A percentile compares a stretch with the other conserved stretches of the same genome.
Evolutionary conservation across 2,888 invertebrate genomes (phyloP).

Genomic region (Tuberolachnus salignus): DNA sequence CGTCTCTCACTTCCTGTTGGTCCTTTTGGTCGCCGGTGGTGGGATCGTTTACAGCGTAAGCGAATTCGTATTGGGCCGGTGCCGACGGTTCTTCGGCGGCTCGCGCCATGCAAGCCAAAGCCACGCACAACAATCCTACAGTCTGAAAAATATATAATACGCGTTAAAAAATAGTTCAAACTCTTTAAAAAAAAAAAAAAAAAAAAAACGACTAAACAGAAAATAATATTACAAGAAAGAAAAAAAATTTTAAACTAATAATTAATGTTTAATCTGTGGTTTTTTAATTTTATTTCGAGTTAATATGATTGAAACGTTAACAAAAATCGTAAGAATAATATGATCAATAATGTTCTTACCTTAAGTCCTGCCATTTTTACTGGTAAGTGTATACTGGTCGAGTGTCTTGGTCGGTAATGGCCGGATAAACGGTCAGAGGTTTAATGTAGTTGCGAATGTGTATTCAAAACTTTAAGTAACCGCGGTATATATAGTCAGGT

Average conservation of each 20-base stretch:
- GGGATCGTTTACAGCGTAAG: slow-evolving; percentile 60
- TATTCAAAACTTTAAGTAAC: background rate
- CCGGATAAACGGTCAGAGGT: background rate
- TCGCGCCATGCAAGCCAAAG: background rate
- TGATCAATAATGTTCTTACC: background rate
- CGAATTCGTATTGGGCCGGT: slow-evolving; percentile 59
- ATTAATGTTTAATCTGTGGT: too few relatives aligned
- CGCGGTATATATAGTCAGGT: slow-evolving; percentile 21
- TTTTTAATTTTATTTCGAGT: too few relatives aligned
- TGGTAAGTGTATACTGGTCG: background rate
- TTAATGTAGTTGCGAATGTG: slow-evolving; percentile 3
- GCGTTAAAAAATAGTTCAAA: too few relatives aligned
- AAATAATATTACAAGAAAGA: too few relatives aligned
- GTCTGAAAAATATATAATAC: background rate
- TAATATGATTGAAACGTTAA: too few relatives aligned
- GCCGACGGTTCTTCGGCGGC: slow-evolving; percentile 48
- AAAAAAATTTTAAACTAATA: too few relatives aligned
- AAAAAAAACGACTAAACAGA: too few relatives aligned
- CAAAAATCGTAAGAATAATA: background rate
- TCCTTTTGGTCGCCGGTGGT: slow-evolving; percentile 60
- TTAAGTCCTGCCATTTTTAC: slow-evolving; percentile 16
- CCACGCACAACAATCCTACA: background rate
- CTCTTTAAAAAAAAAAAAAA: too few relatives aligned
- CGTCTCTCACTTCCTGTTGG: slow-evolving; percentile 60
- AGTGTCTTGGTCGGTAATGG: background rate